Percentiles rank a stretch among this genome's conserved stretches.
Conservation (phyloP, 2,113 vertebrate species). For the Gorsachius goisagi region DNA sequence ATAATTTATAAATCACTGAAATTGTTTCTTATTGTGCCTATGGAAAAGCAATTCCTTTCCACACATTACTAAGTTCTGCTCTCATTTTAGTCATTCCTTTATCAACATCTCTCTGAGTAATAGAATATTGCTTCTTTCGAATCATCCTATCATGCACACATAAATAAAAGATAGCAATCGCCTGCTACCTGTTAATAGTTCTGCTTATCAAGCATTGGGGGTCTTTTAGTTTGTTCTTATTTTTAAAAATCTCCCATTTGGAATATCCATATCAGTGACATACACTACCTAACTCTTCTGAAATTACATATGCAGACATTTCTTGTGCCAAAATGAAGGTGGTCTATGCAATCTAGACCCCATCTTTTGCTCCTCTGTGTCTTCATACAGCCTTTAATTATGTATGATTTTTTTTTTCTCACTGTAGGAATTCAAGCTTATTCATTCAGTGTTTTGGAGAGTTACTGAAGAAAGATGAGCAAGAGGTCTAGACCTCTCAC, state of each 20-base stretch:
- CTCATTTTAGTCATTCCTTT: neutral
- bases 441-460: neutral
- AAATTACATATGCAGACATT: neutral
- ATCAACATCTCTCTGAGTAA: neutral
- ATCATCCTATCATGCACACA: neutral
- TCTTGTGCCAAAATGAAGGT: neutral
- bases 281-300: neutral
- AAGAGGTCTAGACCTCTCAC: neutral
- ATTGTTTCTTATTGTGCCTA: neutral
- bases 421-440: neutral
- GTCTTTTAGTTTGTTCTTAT: neutral
- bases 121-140: neutral
- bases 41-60: neutral
- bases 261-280: neutral
- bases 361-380: neutral
- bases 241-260: neutral
- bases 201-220: neutral
- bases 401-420: neutral
- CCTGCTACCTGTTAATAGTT: neutral
- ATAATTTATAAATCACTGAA: neutral
- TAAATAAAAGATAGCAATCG: neutral
- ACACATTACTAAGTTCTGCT: neutral
- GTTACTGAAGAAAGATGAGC: neutral
- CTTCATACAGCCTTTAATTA: neutral
- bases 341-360: neutral